Evolutionary conservation across 2,888 invertebrate genomes (phyloP), one percentile per base, ranked within the genome.

Genomic region (Ichneumoninae sp.): DNA sequence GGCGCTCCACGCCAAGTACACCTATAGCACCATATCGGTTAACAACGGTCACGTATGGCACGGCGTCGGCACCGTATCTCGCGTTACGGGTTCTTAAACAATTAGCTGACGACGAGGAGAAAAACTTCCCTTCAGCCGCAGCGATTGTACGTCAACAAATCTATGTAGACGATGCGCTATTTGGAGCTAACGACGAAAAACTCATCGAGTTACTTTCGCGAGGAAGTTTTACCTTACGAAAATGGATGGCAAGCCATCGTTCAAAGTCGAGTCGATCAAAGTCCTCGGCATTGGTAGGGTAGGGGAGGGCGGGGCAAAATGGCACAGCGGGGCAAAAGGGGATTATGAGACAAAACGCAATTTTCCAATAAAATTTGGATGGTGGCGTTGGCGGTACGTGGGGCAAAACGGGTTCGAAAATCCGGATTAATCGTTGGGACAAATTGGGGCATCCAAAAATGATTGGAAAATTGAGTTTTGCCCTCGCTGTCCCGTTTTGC

Each of bases 121-220:
- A 13, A 5, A 8, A 50, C 0, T 68, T 33, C 22, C 63, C 63
- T 33, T 3, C 33, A 5, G 81, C 77, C 16, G 71, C 87, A 0
- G 16, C 65, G 22, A 83, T 68, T 6, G 10, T 89, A 16, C 13
- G 36, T 3, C 40, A 82, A 4, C 85, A 90, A 36, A 83, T 88
- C 36, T 90, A 91, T 50, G 87, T 91, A 7, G 77, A 84, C 26
- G 74, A 84, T 40, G 50, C 81, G 1, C 26, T 73, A 5, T 66
- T 73, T 8, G 81, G 84, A 4, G 71, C 81, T n/a, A 54, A 80
- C 22, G 65, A 80, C 19, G 8, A 40, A 13, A 10, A 4, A 22
- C 50, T 83, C 8, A 52, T 68, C 22, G 3, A 30, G 2, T 26
- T 30, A 57, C 13, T 22, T 1, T 8, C 16, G 1, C 63, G 57